Percentiles rank a stretch among this genome's conserved stretches.
Conservation (phyloP, 2,888 invertebrate species). For the Dicranocentrus wangi region DNA sequence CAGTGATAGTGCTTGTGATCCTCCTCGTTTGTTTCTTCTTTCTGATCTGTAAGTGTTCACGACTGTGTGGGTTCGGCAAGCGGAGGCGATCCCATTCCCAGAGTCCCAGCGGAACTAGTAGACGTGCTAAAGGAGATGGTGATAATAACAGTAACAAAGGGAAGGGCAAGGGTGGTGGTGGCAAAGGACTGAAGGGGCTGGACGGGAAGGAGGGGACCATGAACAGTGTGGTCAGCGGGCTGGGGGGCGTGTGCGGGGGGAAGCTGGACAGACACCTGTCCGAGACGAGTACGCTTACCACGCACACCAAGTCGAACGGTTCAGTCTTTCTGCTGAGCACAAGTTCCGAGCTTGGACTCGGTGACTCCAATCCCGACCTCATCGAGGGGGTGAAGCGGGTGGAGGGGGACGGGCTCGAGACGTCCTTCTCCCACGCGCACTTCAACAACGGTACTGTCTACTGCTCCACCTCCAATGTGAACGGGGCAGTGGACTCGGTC, state of each 20-base stretch:
- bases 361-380: constrained; percentile 72
- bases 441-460: constrained; percentile 66
- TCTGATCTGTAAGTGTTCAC: constrained; percentile 76
- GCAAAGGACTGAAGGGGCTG: constrained; percentile 35
- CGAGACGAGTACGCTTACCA: constrained; percentile 72
- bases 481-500: constrained; percentile 44
- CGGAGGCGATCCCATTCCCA: constrained; percentile 49
- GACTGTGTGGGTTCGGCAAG: constrained; percentile 65
- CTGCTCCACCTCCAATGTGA: constrained; percentile 60
- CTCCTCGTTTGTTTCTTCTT: constrained; percentile 81
- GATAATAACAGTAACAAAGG: constrained; percentile 56
- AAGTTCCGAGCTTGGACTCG: constrained; percentile 71
- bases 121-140: constrained; percentile 60
- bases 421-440: constrained; percentile 64
- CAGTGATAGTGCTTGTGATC: constrained; percentile 76
- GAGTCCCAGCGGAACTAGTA: constrained; percentile 45
- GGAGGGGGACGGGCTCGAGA: constrained; percentile 71
- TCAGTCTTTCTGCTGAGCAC: constrained; percentile 73
- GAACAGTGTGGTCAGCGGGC: constrained; percentile 64
- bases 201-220: constrained; percentile 64
- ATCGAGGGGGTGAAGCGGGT: constrained; percentile 72
- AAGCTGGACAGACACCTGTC: constrained; percentile 71
- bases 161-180: constrained; percentile 52
- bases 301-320: constrained; percentile 72
- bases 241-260: constrained; percentile 64